Base-by-base conservation (phyloP, 1,140 invertebrate genomes). In the Latrodectus geometricus region DNA sequence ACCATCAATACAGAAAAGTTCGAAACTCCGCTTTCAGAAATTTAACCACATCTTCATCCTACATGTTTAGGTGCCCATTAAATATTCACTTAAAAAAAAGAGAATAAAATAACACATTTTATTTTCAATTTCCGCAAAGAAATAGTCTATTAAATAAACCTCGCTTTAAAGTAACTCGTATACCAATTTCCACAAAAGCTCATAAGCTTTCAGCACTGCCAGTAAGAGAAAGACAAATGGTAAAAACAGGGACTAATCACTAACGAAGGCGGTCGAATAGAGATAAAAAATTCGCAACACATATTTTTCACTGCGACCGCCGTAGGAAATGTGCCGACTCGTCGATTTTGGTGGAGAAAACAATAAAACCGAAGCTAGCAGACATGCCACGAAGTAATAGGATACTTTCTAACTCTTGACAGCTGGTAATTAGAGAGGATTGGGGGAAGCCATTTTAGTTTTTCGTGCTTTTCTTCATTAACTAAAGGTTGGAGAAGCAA, bases 381-480 rank as follows among this genome's bases (percentile, higher is more conserved):
- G 66, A 69, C 65, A 70, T 52, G 68, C 49, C 66, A 69, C 65
- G 78, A 70, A 69, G 78, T 80, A 80, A 80, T 80, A 80, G 69
- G 78, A 80, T 80, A 80, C 78, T 80, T 80, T 61, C 61, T 21
- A 61, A 48, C 66, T 80, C 78, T 54, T 80, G 78, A 80, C 78
- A 80, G 78, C 66, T 80, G 48, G 66, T 80, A 80, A 80, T 80
- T 80, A 80, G 78, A 35, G 78, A 80, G 69, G 78, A 80, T 80
- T 80, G 78, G 66, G 66, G 78, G 69, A 54, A 54, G 50, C 56
- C 15, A 79, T 52, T 80, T 80, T 70, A n/a, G 17, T 80, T 80
- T 35, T 66, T 80, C 66, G 48, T 14, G 66, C 66, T 35, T 48
- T 54, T 17, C 15, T 48, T 78, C 23, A 48, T 66, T 17, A 15